These are phyloP conservation scores for Volucella bombylans DNA, from an alignment of 2,888 invertebrate species.

Conservation along the genomic window DNA sequence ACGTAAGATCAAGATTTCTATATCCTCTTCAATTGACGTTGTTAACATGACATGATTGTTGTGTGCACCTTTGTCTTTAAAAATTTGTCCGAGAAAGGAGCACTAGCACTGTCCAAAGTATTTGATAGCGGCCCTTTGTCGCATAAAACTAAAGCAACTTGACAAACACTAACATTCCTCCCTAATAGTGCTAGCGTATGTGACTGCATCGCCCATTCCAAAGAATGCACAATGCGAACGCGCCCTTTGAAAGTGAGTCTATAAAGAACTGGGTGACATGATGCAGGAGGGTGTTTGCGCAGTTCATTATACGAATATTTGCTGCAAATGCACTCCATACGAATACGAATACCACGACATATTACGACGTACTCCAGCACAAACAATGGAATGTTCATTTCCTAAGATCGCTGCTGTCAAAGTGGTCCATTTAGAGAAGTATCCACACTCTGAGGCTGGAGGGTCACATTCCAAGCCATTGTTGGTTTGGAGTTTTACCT, in stretches of 20 bases:
- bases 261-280: slow-evolving; percentile 38
- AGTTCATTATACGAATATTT: slow-evolving; percentile 38
- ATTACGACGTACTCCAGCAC: neutral
- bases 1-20: slow-evolving; percentile 8
- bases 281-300: slow-evolving; percentile 51
- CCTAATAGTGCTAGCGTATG: slow-evolving; percentile 45
- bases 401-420: slow-evolving; percentile 4
- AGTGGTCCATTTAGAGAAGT: slow-evolving; percentile 49
- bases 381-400: slow-evolving; percentile 41
- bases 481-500: slow-evolving; percentile 34
- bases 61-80: slow-evolving; percentile 55
- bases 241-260: slow-evolving; percentile 38
- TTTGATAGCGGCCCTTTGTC: slow-evolving; percentile 27
- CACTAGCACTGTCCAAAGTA: neutral
- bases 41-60: slow-evolving; percentile 26
- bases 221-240: slow-evolving; percentile 12
- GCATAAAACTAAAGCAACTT: slow-evolving; percentile 6
- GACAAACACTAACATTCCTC: slow-evolving; percentile 59
- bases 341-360: too few relatives aligned
- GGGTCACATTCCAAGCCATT: slow-evolving; percentile 59
- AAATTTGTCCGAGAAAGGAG: slow-evolving; percentile 39
- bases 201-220: slow-evolving; percentile 35
- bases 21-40: slow-evolving; percentile 12
- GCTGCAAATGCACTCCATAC: neutral
- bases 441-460: neutral